Percentiles rank a stretch among this genome's conserved stretches.
phyloP scores from a whole-genome alignment of 2,888 invertebrate genomes.

The Seira sanloemensis region DNA sequence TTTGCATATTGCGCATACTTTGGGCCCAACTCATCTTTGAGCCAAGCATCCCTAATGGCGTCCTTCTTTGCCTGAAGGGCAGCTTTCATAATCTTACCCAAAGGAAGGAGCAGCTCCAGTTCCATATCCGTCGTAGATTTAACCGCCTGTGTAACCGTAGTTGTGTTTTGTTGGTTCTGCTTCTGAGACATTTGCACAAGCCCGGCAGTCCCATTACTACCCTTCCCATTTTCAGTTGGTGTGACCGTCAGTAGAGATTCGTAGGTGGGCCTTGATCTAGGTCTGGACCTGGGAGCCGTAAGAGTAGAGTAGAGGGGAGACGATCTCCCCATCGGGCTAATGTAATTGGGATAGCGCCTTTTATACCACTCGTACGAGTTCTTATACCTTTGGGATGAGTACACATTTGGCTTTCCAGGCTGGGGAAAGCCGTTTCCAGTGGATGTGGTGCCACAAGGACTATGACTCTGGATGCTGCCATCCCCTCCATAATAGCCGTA shows the following conservation, averaged over 20 bases:
- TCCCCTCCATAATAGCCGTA: slow-evolving; percentile 37
- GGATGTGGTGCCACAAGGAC: slow-evolving; percentile 42
- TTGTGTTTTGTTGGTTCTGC: slow-evolving; percentile 5
- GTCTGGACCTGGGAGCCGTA: slow-evolving; percentile 46
- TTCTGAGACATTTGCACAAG: slow-evolving; percentile 20
- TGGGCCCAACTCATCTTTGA: slow-evolving; percentile 43
- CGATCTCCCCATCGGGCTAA: slow-evolving; percentile 41
- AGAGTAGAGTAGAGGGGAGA: slow-evolving; percentile 60
- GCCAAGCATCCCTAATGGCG: slow-evolving; percentile 44
- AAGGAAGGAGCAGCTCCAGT: slow-evolving; percentile 65
- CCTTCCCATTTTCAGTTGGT: slow-evolving; percentile 15
- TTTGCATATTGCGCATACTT: slow-evolving; percentile 43
- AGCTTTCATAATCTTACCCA: slow-evolving; percentile 66
- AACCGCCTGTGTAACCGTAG: slow-evolving; percentile 64
- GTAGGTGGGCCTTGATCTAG: slow-evolving; percentile 51
- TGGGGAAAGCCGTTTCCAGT: slow-evolving; percentile 37
- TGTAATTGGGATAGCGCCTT: slow-evolving; percentile 66
- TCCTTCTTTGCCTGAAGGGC: slow-evolving; percentile 60
- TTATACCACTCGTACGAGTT: slow-evolving; percentile 68
- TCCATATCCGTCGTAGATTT: slow-evolving; percentile 69
- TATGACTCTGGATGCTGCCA: slow-evolving; percentile 60
- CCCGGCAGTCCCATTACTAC: too few species aligned
- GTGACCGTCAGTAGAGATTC: slow-evolving; percentile 32
- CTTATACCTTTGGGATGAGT: slow-evolving; percentile 56
- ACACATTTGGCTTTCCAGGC: slow-evolving; percentile 32